Percentiles rank a stretch among this genome's conserved stretches.
Evolutionary conservation across 2,888 invertebrate species (phyloP).

Genomic region (Bibio marci): DNA sequence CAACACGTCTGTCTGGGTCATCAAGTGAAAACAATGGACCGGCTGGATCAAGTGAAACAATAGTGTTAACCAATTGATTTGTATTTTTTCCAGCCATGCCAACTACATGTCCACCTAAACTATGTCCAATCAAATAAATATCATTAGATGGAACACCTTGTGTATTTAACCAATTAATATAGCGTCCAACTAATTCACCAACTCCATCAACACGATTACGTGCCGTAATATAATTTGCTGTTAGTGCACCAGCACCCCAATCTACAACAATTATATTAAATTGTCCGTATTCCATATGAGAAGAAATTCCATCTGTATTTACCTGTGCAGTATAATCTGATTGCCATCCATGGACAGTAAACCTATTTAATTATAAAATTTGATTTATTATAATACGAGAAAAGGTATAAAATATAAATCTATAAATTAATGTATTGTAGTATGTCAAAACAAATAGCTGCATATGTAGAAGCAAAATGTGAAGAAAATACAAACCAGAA

Average conservation of each 20-base stretch:
- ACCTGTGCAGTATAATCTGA: too few relatives aligned
- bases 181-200: constrained; percentile 17
- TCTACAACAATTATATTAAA: constrained; percentile 21
- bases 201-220: constrained; percentile 18
- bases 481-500: too few relatives aligned
- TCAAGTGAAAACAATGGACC: constrained; percentile 19
- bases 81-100: constrained; percentile 21
- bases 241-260: constrained; percentile 21
- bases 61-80: constrained; percentile 17
- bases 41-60: constrained; percentile 28
- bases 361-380: too few relatives aligned
- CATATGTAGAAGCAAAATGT: too few relatives aligned
- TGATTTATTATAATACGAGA: too few relatives aligned
- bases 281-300: too few relatives aligned
- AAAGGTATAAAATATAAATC: too few relatives aligned
- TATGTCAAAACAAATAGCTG: too few relatives aligned
- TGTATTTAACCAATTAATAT: constrained; percentile 17
- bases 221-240: constrained; percentile 20
- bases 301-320: too few relatives aligned
- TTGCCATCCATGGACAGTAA: too few relatives aligned
- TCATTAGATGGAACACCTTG: constrained; percentile 13
- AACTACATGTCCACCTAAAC: constrained; percentile 25
- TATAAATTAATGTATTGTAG: too few relatives aligned
- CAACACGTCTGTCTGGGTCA: constrained; percentile 19
- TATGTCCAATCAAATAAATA: constrained; percentile 25